Evolutionary conservation across 2,888 invertebrate genomes (phyloP), one percentile per base, ranked within the genome.

Genomic region (Serrognathus titanus): DNA sequence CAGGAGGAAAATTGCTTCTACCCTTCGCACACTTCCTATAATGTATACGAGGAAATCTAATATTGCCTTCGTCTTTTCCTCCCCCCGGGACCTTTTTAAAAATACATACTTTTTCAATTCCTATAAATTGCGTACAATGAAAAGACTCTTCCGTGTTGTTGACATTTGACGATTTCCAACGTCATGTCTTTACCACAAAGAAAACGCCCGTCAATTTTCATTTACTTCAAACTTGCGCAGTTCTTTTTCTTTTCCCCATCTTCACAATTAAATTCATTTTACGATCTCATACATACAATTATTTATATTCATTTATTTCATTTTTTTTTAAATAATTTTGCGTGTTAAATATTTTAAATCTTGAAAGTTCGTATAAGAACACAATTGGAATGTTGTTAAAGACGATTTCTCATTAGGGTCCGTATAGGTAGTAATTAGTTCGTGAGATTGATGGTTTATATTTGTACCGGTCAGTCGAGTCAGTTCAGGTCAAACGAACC

Each of bases 81-180:
- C 49, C 58, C 59, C 60, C 38, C 24, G 59, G 48, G 59, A 51
- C 55, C 58, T 59, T 63, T 64, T 60, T 57, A 62, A 64, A 64
- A 64, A 62, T 64, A 65, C 64, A 66, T 58, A 64, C 66, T 64
- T 66, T 66, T 64, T 66, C 66, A 66, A 66, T 66, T 63, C 63
- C 59, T 55, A 64, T 62, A 64, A 64, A 65, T 63, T 64, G 62
- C 48, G 53, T 48, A 57, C 57, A 58, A 61, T 57, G 58, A 64
- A 61, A 61, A 58, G 61, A 55, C 61, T 62, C 55, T 47, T 60
- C 54, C 41, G 55, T 51, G 62, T 57, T 51, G 62, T 57, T 66
- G 67, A 66, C 67, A 66, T 64, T 62, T 66, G 57, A 59, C 65
- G 63, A 67, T 65, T 63, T 66, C 62, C 65, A 60, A 46, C 53